Percentiles rank a stretch among this genome's conserved stretches.
Evolutionary conservation across 2,113 vertebrate genomes (phyloP).

Genomic region (Thalassoma bifasciatum): DNA sequence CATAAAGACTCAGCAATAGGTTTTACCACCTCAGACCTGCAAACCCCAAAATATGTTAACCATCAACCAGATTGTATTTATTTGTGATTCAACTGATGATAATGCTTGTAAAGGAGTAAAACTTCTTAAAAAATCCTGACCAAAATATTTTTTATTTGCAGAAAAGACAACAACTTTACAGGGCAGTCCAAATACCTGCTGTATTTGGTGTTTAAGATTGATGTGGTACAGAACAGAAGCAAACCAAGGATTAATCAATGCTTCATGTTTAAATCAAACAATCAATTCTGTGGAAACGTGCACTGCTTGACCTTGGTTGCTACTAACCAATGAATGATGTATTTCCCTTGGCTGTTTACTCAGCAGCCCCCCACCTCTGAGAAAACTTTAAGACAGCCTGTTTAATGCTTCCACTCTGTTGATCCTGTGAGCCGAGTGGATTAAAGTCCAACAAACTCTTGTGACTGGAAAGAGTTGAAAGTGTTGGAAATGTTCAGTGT

Average conservation of each 20-base stretch:
- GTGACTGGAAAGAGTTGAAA: neutral
- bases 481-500: neutral
- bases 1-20: neutral
- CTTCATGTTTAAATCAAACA: neutral
- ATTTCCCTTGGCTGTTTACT: neutral
- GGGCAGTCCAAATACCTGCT: too few relatives aligned
- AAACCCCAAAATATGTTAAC: neutral
- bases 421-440: neutral
- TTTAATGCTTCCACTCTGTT: neutral
- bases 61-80: too few relatives aligned
- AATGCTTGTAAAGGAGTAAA: too few relatives aligned
- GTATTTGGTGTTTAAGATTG: too few relatives aligned
- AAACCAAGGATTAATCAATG: too few relatives aligned
- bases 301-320: neutral
- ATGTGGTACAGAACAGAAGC: too few relatives aligned
- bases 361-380: neutral
- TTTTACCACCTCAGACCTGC: neutral
- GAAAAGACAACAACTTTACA: too few relatives aligned
- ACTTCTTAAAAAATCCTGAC: too few relatives aligned
- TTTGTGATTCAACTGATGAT: neutral
- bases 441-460: conserved; percentile 4
- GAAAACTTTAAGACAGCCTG: neutral
- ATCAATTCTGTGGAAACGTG: neutral
- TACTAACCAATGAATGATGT: neutral
- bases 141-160: too few relatives aligned